Conservation (phyloP, 2,797 vertebrate species). For the Phyllotis vaccarum region DNA sequence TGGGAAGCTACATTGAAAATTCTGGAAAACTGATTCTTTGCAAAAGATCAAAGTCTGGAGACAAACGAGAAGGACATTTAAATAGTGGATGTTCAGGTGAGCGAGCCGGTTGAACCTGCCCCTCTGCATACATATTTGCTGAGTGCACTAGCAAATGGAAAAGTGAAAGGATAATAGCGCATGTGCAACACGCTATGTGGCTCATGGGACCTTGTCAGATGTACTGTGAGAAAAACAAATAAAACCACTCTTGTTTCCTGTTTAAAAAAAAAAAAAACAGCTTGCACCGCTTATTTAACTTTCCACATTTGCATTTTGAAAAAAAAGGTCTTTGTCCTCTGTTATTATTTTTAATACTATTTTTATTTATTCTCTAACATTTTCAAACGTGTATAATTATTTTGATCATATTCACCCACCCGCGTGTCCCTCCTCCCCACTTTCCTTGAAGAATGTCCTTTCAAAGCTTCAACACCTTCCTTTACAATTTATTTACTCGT, state of each 20-base stretch:
- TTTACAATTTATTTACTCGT: background rate
- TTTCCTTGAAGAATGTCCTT: background rate
- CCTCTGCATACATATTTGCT: background rate
- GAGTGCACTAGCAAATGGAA: background rate
- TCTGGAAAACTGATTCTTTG: background rate
- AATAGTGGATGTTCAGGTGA: background rate
- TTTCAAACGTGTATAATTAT: no score
- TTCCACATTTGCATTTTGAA: background rate
- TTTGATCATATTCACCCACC: background rate
- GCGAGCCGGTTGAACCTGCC: background rate
- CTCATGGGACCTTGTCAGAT: background rate
- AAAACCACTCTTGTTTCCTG: background rate
- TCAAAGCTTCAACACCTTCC: background rate
- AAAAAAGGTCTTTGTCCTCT: background rate
- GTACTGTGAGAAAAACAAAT: background rate
- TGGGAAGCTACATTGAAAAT: background rate
- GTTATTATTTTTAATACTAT: background rate
- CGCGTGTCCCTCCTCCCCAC: rapidly evolving
- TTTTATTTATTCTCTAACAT: background rate
- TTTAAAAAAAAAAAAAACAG: background rate
- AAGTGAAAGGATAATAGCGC: background rate
- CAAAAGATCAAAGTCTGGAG: background rate
- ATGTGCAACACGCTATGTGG: rapidly evolving
- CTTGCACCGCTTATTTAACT: background rate
- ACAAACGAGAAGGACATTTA: background rate